These are phyloP conservation scores for Teleopsis dalmanni DNA, from an alignment of 1,140 invertebrate genomes.

Conservation along the genomic window DNA sequence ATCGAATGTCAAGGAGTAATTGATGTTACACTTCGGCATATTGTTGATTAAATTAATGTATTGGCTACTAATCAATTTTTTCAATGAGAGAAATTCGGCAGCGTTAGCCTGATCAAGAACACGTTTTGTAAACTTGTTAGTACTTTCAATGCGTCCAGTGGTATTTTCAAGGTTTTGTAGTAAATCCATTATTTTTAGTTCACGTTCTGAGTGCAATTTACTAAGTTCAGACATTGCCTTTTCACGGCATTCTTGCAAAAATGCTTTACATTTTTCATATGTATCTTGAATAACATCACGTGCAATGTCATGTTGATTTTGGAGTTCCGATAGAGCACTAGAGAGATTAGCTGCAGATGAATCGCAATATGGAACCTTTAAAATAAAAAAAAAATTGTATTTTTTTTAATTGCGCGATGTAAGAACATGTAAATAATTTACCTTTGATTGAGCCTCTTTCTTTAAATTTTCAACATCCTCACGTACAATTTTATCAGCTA, in stretches of 20 bases:
- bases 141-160: constrained; percentile 74
- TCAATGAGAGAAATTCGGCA: constrained; percentile 72
- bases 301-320: constrained; percentile 78
- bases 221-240: constrained; percentile 68
- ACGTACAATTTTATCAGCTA: constrained; percentile 65
- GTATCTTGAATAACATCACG: constrained; percentile 76
- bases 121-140: constrained; percentile 71
- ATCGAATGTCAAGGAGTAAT: constrained; percentile 73
- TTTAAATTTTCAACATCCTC: constrained; percentile 68
- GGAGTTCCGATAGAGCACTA: constrained; percentile 72
- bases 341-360: constrained; percentile 64
- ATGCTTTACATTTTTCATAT: constrained; percentile 72
- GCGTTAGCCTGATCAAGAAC: constrained; percentile 74
- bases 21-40: constrained; percentile 68
- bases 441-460: constrained; percentile 61
- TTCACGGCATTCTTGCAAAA: constrained; percentile 72
- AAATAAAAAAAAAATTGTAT: not conserved
- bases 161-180: constrained; percentile 73
- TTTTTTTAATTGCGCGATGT: not conserved
- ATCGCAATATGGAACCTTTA: constrained; percentile 59
- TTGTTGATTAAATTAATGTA: constrained; percentile 70
- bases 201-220: constrained; percentile 71
- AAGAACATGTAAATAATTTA: not conserved
- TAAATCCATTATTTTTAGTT: constrained; percentile 80
- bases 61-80: constrained; percentile 66